Percentiles rank a stretch among this genome's conserved stretches.
These are phyloP conservation scores for Pseudolaguvia tuberculata DNA, from an alignment of 2,113 vertebrate genomes.

Conservation along the genomic window DNA sequence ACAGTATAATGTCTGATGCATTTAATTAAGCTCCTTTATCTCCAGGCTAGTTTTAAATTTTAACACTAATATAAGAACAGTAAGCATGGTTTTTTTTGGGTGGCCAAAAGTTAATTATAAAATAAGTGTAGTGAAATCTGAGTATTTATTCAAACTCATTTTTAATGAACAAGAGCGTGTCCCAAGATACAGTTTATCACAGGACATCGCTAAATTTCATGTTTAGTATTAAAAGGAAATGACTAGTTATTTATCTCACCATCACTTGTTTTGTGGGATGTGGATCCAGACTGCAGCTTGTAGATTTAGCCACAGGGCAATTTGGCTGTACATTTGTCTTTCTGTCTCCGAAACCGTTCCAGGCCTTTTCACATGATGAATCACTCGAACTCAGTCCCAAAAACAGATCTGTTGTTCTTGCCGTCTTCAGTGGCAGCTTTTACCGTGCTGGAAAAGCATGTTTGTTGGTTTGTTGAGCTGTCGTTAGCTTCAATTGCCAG, in stretches of 20 bases:
- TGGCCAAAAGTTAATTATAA: background rate
- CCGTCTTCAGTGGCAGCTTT: constrained; percentile 14
- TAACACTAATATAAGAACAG: background rate
- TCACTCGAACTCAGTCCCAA: constrained; percentile 26
- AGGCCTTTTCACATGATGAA: constrained; percentile 35
- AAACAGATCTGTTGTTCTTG: constrained; percentile 28
- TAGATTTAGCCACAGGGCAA: constrained; percentile 21
- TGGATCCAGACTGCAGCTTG: constrained; percentile 24
- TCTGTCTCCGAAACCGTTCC: constrained; percentile 24
- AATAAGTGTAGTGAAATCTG: background rate
- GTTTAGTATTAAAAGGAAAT: background rate
- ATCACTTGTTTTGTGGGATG: constrained; percentile 21
- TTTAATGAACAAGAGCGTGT: background rate
- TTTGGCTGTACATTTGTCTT: constrained; percentile 21
- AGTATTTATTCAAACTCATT: background rate
- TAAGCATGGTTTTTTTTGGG: background rate
- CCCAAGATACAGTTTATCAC: background rate
- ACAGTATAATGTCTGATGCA: background rate
- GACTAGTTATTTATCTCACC: constrained; percentile 2
- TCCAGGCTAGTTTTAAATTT: background rate
- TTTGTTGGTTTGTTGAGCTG: constrained; percentile 19
- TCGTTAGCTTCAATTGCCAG: constrained; percentile 30
- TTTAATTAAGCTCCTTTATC: background rate
- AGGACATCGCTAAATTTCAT: background rate
- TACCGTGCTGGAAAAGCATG: constrained; percentile 22